Conservation (phyloP, 2,797 vertebrate genomes). For the Sternarchorhynchus goeldii region DNA sequence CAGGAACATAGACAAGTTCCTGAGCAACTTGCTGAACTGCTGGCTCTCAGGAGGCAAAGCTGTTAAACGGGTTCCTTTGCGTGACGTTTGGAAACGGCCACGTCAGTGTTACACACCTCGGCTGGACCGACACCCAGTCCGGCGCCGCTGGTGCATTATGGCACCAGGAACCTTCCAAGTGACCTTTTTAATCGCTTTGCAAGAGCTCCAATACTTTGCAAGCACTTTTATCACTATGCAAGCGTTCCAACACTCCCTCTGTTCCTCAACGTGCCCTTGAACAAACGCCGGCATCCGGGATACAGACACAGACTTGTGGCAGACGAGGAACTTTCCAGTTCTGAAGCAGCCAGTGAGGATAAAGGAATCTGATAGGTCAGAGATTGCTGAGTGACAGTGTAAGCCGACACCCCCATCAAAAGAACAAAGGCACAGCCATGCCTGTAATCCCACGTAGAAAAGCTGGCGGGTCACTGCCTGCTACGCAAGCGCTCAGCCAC, state of each 20-base stretch:
- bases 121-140: slow-evolving; percentile 8
- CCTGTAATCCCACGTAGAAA: slow-evolving; percentile 39
- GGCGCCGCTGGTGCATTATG: slow-evolving; percentile 4
- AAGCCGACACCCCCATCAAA: slow-evolving; percentile 39
- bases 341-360: slow-evolving; percentile 26
- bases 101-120: slow-evolving; percentile 8
- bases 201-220: too few species aligned
- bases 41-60: slow-evolving; percentile 1
- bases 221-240: neutral
- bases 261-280: neutral
- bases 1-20: neutral
- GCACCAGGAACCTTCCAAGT: neutral
- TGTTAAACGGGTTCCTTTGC: slow-evolving; percentile 59
- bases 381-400: slow-evolving; percentile 50
- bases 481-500: neutral
- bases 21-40: slow-evolving; percentile 42
- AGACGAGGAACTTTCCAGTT: slow-evolving; percentile 27
- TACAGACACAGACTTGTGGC: neutral
- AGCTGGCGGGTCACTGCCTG: neutral
- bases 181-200: neutral
- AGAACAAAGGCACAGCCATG: slow-evolving; percentile 36
- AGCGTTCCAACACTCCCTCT: neutral
- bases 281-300: slow-evolving; percentile 1
- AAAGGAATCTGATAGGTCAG: slow-evolving; percentile 42
- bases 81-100: neutral